Evolutionary conservation across 2,888 invertebrate genomes (phyloP), one percentile per base, ranked within the genome.

Genomic region (Erpobdella octoculata): DNA sequence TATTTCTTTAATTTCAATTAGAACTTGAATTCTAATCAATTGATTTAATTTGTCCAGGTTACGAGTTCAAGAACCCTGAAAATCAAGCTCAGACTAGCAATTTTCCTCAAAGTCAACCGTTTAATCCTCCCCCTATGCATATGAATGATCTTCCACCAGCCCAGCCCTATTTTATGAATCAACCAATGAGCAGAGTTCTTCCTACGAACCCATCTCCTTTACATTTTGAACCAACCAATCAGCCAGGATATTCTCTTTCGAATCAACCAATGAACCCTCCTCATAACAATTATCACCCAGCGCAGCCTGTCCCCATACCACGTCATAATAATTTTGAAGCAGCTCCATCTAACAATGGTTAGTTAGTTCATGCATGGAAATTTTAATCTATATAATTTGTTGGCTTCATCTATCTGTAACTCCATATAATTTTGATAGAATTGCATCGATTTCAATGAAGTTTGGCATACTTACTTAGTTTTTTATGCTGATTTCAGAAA

Each of bases 171-270:
- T 62, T 62, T 21, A 62, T 62, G 62, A 62, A 62, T 35, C 62
- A 62, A 62, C 25, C 31, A 31, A 62, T 62, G n/a, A 62, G 33
- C 35, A 62, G 33, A 33, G 62, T 62, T 15, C 35, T 62, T 12
- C 62, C 62, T 2, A 18, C n/a, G 12, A 41, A 37, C 15, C 65
- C 65, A 18, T 48, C 71, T 15, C 21, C 53, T 28, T 53, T 28
- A 9, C 18, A 3, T 36, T 65, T 15, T 28, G 33, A 28, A 3
- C 70, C 35, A 48, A 31, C 28, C 68, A 33, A 33, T 36, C 65
- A 4, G 31, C 35, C 65, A 18, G 59, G 15, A 6, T 1, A 59
- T 25, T 6, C 59, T 3, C 59, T 25, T 15, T 28, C 59, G 15
- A 21, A 15, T n/a, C 18, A 6, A 18, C 28, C 31, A 59, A 18